Base-by-base conservation (phyloP, 2,113 vertebrate species). In the Pseudopodoces humilis region DNA sequence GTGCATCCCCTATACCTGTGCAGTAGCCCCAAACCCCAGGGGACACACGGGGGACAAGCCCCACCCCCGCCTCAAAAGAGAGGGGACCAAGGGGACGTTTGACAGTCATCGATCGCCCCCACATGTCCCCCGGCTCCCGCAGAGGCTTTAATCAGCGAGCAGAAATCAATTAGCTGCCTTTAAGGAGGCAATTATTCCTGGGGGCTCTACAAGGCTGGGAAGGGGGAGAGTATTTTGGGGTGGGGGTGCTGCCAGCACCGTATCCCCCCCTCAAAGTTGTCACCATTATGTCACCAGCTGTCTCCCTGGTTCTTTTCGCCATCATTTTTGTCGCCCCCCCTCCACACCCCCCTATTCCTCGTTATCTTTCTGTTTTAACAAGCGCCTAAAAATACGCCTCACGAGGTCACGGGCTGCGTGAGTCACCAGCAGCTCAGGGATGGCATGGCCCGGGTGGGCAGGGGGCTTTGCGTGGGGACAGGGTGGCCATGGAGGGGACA, bases 81-180 rank as follows among this genome's bases (percentile, higher is more conserved):
- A 31, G n/a, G 77, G 33, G 8, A 90, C 47, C 9, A 3, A 84
- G 74, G 65, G 74, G 90, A 92, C 33, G 33, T 44, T 70, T 27
- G 56, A 13, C 90, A 78, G 90, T 18, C 87, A 86, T 94, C 19
- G 84, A 91, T 91, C 43, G 47, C 33, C 81, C 71, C 67, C 14
- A 5, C 30, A 6, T 11, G 58, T 83, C 67, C 92, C 83, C 75
- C 39, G 11, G 90, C 91, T 91, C 95, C 86, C 20, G 83, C 97
- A 93, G 97, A 98, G 97, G 93, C 95, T 97, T 95, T 96, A 97
- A 97, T 98, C 97, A 96, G 93, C 52, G 49, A 95, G 96, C 91
- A 96, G 96, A 97, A 98, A 98, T 98, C 97, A 98, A 98, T 98
- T 98, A 98, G 96, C 89, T 85, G 88, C 91, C 97, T 97, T 97